Percentiles rank a stretch among this genome's conserved stretches.
These are phyloP conservation scores for Panulirus ornatus DNA, from an alignment of 1,140 invertebrate species.

Conservation along the genomic window DNA sequence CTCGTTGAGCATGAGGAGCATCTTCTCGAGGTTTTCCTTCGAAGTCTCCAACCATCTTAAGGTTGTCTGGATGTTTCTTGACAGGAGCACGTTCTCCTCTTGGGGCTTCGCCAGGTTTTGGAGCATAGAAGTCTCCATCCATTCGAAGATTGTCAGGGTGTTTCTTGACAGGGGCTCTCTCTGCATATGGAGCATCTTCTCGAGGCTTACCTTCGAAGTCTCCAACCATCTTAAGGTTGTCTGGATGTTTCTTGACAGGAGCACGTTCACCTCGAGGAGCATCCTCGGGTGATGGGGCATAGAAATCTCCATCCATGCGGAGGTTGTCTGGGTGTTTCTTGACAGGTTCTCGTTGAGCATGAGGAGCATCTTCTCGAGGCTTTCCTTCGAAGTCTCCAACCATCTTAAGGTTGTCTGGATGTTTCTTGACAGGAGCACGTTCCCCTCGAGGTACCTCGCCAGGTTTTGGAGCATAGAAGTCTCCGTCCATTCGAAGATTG, in stretches of 20 bases:
- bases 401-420: conserved; percentile 39
- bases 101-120: conserved; percentile 32
- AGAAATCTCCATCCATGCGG: conserved; percentile 61
- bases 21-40: conserved; percentile 56
- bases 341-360: conserved; percentile 39
- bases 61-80: conserved; percentile 61
- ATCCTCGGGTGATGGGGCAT: conserved; percentile 51
- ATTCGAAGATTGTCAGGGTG: conserved; percentile 60
- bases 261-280: conserved; percentile 53
- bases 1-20: conserved; percentile 57
- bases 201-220: conserved; percentile 64
- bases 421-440: conserved; percentile 35
- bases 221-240: conserved; percentile 47
- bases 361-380: conserved; percentile 9
- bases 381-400: conserved; percentile 28
- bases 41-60: conserved; percentile 55
- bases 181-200: conserved; percentile 52
- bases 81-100: conserved; percentile 49
- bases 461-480: background rate
- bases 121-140: conserved; percentile 65
- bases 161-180: conserved; percentile 52
- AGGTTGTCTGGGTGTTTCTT: conserved; percentile 64
- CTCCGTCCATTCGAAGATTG: conserved; percentile 43
- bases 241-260: conserved; percentile 60
- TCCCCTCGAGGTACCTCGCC: conserved; percentile 27